Conservation (phyloP, 2,113 vertebrate species). For the Geococcyx californianus region DNA sequence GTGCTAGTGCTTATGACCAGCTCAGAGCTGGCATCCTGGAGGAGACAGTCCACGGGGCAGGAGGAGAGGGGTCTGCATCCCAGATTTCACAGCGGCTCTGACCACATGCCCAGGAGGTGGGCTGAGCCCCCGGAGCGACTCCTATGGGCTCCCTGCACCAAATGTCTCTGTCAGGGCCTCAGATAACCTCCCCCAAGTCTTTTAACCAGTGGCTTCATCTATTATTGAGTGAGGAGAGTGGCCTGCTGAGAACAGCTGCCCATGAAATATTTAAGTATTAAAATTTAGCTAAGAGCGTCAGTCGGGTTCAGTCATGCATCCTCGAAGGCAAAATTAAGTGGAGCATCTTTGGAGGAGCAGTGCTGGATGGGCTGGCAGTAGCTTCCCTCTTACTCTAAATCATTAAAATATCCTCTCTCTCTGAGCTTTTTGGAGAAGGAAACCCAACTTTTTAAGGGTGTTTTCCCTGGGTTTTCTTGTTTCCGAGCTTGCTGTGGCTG, state of each 20-base stretch:
- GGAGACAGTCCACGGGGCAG: neutral
- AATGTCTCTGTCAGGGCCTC: neutral
- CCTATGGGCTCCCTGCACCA: neutral
- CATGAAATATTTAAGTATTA: slow-evolving; percentile 73
- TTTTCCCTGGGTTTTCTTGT: neutral
- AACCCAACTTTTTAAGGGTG: neutral
- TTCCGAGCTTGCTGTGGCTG: neutral
- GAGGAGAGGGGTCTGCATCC: neutral
- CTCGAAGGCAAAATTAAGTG: slow-evolving; percentile 18
- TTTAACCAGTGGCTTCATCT: slow-evolving; percentile 34
- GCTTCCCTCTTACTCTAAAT: slow-evolving; percentile 9
- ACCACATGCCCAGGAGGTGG: neutral
- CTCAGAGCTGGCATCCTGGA: neutral
- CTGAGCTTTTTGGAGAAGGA: neutral
- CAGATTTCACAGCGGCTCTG: neutral
- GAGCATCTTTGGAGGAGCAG: neutral
- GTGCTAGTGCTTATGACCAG: neutral
- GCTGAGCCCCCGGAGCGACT: neutral
- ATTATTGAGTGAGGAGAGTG: slow-evolving; percentile 60
- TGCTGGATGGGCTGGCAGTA: neutral
- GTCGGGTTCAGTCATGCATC: slow-evolving; percentile 32
- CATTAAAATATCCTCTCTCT: slow-evolving; percentile 2
- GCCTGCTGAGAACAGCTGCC: slow-evolving; percentile 57
- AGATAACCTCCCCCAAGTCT: slow-evolving; percentile 39
- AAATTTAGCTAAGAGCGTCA: slow-evolving; percentile 49